Percentiles rank a stretch among this genome's conserved stretches.
Evolutionary conservation across 2,113 vertebrate genomes (phyloP).

Genomic region (Grallaria varia): DNA sequence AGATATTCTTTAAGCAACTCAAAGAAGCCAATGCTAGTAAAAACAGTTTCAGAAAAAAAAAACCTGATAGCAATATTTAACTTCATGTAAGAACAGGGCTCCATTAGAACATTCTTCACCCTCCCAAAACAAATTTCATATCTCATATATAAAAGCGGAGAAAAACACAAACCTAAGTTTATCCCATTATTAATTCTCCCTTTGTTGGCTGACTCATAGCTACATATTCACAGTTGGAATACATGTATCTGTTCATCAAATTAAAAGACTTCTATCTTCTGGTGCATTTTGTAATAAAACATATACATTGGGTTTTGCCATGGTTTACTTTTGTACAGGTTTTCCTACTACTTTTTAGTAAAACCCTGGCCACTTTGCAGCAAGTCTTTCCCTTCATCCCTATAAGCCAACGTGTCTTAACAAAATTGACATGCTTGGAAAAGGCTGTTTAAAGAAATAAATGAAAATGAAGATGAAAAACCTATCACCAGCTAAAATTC

Average conservation of each 20-base stretch:
- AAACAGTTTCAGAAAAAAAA: background rate
- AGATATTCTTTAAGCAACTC: background rate
- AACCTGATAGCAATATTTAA: background rate
- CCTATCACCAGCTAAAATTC: background rate
- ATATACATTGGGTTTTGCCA: accelerated
- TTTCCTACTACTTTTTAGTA: background rate
- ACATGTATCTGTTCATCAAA: background rate
- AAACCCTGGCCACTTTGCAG: background rate
- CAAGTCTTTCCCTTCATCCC: background rate
- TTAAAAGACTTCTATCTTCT: background rate
- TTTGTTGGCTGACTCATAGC: background rate
- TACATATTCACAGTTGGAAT: background rate
- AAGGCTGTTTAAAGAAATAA: background rate
- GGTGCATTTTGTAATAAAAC: background rate
- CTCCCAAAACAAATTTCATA: background rate
- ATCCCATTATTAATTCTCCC: background rate
- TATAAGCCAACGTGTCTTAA: background rate
- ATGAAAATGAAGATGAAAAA: background rate
- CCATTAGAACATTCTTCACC: background rate
- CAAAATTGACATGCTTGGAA: background rate
- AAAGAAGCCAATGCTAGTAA: background rate
- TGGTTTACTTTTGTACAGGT: background rate
- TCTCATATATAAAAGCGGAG: background rate
- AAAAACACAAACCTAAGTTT: background rate
- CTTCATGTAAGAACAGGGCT: background rate